Base-by-base conservation (phyloP, 2,113 vertebrate genomes). In the Indicator maculatus region DNA sequence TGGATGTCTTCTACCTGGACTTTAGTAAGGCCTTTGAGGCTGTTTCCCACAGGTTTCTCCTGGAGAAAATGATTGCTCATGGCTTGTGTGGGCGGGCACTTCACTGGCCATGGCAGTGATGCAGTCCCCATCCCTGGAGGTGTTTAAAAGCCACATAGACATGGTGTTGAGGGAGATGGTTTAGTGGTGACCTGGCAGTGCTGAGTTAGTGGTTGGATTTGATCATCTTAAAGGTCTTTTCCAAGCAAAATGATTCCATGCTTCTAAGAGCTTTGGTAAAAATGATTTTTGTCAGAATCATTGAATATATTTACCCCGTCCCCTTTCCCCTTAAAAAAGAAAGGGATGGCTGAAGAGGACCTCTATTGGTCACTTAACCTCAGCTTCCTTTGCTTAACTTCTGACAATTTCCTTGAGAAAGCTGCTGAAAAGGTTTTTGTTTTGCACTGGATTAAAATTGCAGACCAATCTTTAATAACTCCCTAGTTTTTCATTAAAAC, bases 301-400 rank as follows among this genome's bases (percentile, higher is more conserved):
- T 8, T 3, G 21, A 9, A 15, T 12, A 3, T 15, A 23, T 36
- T 86, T 30, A 1, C 16, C 16, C 6, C 72, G 7, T 3, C 41
- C n/a, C 9, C 45, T 50, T 82, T n/a, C 8, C 2, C 31, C 3
- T 4, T 7, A 23, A 3, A 38, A 3, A 2, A 10, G 45, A 8
- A 12, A 31, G 30, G 44, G 47, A 8, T 45, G 67, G 31, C 2
- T 31, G 12, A 26, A 2, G 4, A 26, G 23, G 2, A 45, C 23
- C 59, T 28, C n/a, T 58, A 8, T n/a, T 4, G 39, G 47, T n/a
- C 28, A 0, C 16, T 78, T 28, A 23, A 6, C 44, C 50, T 58
- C 59, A 16, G 55, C 64, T 66, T 13, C 66, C 39, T 63, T 28
- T 30, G 20, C 44, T 39, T 18, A 5, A 60, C n/a, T 61, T 53